These are phyloP conservation scores for Nemotelus nigrinus DNA, from an alignment of 2,888 invertebrate species.

Conservation along the genomic window DNA sequence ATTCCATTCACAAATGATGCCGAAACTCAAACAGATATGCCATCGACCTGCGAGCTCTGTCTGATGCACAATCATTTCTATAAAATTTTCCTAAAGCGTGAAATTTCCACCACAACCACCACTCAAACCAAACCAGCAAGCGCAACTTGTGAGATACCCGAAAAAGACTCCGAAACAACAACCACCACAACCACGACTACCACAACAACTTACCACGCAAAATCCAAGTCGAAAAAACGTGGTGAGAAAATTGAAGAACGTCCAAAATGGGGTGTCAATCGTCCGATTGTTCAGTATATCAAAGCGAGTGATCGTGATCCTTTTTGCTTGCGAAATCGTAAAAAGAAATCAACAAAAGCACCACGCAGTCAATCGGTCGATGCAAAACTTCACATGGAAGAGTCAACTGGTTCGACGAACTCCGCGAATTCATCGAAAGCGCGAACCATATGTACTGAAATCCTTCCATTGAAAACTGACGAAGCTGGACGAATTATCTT, in stretches of 20 bases:
- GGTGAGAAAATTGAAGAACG: conserved; percentile 69
- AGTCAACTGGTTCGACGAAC: background rate
- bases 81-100: conserved; percentile 62
- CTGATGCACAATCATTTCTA: conserved; percentile 64
- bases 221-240: conserved; percentile 56
- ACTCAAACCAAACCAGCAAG: conserved; percentile 60
- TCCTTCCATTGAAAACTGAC: conserved; percentile 64
- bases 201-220: conserved; percentile 60
- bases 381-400: conserved; percentile 54
- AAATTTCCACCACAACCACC: conserved; percentile 64
- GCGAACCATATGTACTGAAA: conserved; percentile 64
- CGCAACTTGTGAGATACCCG: conserved; percentile 43
- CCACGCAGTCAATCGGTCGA: conserved; percentile 68
- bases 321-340: conserved; percentile 74
- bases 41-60: conserved; percentile 62
- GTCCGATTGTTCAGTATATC: conserved; percentile 82
- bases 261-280: conserved; percentile 80
- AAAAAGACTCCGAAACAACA: conserved; percentile 53
- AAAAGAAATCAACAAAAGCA: conserved; percentile 72
- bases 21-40: conserved; percentile 62
- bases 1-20: conserved; percentile 56
- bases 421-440: conserved; percentile 55
- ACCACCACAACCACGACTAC: conserved; percentile 64
- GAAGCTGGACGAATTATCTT: conserved; percentile 63
- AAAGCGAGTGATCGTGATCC: conserved; percentile 93